Conservation (phyloP, 2,113 vertebrate species). For the Gymnocephalus cernua region DNA sequence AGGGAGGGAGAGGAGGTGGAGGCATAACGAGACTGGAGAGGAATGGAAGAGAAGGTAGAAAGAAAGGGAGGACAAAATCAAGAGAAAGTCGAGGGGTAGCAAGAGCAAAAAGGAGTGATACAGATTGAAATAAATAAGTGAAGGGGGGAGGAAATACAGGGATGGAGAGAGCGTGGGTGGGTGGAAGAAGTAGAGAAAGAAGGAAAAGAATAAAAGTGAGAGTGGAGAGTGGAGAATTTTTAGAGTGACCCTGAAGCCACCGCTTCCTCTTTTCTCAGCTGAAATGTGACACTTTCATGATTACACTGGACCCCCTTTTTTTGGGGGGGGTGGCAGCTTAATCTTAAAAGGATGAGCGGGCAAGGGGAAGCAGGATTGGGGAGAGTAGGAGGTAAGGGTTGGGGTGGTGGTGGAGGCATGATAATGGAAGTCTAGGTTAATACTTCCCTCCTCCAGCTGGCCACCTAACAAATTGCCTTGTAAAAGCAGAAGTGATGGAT, state of each 20-base stretch:
- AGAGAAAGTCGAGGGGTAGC: constrained; percentile 4
- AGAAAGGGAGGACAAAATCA: constrained; percentile 36
- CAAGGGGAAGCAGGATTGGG: constrained; percentile 17
- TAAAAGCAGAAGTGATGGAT: constrained; percentile 77
- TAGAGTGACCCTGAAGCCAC: constrained; percentile 67
- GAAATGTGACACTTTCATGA: constrained; percentile 83
- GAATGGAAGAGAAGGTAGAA: constrained; percentile 2
- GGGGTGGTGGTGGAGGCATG: constrained; percentile 26
- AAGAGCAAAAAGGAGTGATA: background rate
- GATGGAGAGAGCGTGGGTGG: background rate
- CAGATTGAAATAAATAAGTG: constrained; percentile 25
- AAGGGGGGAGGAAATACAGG: background rate
- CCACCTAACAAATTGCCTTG: constrained; percentile 78
- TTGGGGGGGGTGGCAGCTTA: constrained; percentile 42
- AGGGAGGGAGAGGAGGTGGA: constrained; percentile 28
- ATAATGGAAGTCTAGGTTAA: constrained; percentile 75
- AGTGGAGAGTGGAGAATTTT: constrained; percentile 52
- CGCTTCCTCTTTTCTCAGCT: constrained; percentile 62
- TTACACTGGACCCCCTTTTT: constrained; percentile 57
- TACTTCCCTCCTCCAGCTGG: constrained; percentile 65
- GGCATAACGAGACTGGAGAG: constrained; percentile 55
- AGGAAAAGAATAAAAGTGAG: constrained; percentile 20
- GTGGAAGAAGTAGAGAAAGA: background rate
- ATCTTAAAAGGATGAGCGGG: constrained; percentile 73
- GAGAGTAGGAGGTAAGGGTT: background rate